Base-by-base conservation (phyloP, 2,888 invertebrate species). In the Acleris cristana region DNA sequence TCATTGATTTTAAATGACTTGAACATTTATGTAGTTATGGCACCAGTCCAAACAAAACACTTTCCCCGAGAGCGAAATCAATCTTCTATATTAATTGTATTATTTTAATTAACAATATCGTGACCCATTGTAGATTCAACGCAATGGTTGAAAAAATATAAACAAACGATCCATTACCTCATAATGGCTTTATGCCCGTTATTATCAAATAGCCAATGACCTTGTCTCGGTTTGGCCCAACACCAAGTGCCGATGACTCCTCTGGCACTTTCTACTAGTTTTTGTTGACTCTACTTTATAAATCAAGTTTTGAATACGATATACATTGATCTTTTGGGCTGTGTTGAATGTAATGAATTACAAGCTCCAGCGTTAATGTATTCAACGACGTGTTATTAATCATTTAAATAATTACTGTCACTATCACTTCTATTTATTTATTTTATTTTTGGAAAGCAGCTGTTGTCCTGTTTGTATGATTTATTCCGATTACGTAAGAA, bases 161-260 rank as follows among this genome's bases (percentile, higher is more conserved):
- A 89, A 90, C 88, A 91, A 90, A 89, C 87, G 81, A 79, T 79
- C 76, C 75, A 82, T 89, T 89, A 89, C 84, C 83, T 87, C 85
- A 86, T 80, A 79, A 79, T 79, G 71, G 79, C 74, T 75, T 82
- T 81, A 84, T 81, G 79, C 77, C 84, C 69, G 69, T 68, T 86
- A 86, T 89, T 90, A 89, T 88, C 87, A 86, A 87, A 87, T 82
- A 83, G 81, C 79, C 81, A 76, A 80, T 82, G 90, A 91, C 91
- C 92, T 92, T 92, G 91, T 83, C 85, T 82, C 89, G 84, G 82
- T 83, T 90, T 89, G 91, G 87, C 88, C 83, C 84, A 81, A 74
- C 80, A 86, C 85, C 89, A 86, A 90, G 83, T 87, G 89, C 84
- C 89, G 88, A 87, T 90, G 89, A 91, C 89, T 87, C 78, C 88